Evolutionary conservation across 2,888 invertebrate species (phyloP), one percentile per base, ranked within the genome.

Genomic region (Syrphus vitripennis): DNA sequence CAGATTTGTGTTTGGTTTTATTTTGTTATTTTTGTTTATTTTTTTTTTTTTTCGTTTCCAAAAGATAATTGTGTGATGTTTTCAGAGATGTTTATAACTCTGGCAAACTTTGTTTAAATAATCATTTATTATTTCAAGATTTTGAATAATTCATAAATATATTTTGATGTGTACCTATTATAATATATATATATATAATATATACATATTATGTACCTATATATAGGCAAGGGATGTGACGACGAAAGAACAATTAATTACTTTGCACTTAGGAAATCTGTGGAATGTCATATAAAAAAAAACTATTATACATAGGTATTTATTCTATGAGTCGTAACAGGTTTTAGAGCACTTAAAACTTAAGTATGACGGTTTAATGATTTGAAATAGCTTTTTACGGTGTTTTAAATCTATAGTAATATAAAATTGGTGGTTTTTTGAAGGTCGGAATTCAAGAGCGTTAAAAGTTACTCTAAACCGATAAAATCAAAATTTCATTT

Each of bases 231-330:
- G n/a, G 24, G 50, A 50, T 50, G 50, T 50, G 14, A 3, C 14
- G 50, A 7, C 50, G 37, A 40, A 14, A 14, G 24, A 37, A n/a
- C 37, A 59, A n/a, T 9, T 59, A 59, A 24, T 59, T 59, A n/a
- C 37, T 59, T 40, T 59, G 59, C 37, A 59, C 59, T 59, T 24
- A 59, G 37, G n/a, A 59, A 59, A 59, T 59, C 24, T 24, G 14
- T n/a, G 12, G 3, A 21, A 57, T 40, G n/a, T 21, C 14, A 59
- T 57, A 6, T 16, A 31, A 55, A 31, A 29, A 55, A 16, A 3
- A 24, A 19, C n/a, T 10, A 9, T 4, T 21, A 10, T 4, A 12
- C n/a, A n/a, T n/a, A n/a, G n/a, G 14, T 50, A 50, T 50, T 26
- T 4, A 53, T 16, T 4, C 2, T 12, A 34, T 59, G 59, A 59